Evolutionary conservation across 2,113 vertebrate species (phyloP).

Genomic region (Petaurus breviceps): DNA sequence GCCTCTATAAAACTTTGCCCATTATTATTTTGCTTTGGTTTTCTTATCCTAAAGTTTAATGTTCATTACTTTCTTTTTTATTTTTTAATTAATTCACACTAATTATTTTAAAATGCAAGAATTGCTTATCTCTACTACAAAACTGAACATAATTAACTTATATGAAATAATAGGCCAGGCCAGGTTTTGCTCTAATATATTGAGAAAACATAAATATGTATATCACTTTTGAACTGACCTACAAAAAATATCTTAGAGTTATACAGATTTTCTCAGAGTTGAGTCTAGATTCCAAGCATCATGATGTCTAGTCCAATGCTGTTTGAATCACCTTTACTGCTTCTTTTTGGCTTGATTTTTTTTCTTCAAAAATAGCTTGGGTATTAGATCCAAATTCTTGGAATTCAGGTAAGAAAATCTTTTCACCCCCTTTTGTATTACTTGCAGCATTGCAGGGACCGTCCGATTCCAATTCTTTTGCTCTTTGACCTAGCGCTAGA

Average conservation of each 20-base stretch:
- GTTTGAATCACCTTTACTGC: not conserved
- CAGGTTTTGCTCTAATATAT: slow-evolving; percentile 14
- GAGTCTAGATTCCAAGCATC: not conserved
- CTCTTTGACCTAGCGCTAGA: not conserved
- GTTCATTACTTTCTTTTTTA: slow-evolving; percentile 36
- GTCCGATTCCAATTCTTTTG: not conserved
- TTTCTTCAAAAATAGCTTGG: not conserved
- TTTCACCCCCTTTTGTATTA: not conserved
- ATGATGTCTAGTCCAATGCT: not conserved
- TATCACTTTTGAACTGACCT: not conserved
- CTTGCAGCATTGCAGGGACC: not conserved
- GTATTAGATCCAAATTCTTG: not conserved
- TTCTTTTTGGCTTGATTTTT: not conserved
- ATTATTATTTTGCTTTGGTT: slow-evolving; percentile 51
- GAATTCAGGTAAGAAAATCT: not conserved
- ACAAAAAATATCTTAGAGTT: not conserved
- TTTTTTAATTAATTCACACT: slow-evolving; percentile 71
- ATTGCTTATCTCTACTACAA: slow-evolving; percentile 52
- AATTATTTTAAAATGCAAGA: slow-evolving; percentile 67
- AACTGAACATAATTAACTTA: slow-evolving; percentile 60
- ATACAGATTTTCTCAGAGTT: not conserved
- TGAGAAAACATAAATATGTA: not conserved
- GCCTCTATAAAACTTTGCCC: slow-evolving; percentile 58
- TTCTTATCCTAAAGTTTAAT: slow-evolving; percentile 40
- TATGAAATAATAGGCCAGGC: slow-evolving; percentile 27